Percentiles rank a stretch among this genome's conserved stretches.
phyloP scores from a whole-genome alignment of 2,113 vertebrate species.

The Melanerpes aurifrons region DNA sequence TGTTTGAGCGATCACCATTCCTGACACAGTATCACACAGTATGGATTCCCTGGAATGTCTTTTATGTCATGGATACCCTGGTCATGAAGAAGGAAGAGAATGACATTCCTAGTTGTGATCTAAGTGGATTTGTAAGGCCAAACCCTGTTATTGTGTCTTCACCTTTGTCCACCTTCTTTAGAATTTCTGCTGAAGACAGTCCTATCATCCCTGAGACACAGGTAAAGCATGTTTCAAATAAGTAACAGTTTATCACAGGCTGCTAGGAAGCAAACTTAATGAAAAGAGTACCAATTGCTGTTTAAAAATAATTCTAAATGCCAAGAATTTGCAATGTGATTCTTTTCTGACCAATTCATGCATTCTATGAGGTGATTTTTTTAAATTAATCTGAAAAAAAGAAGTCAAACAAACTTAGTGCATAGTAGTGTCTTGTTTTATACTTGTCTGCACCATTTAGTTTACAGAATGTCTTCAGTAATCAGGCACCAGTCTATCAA shows the following conservation, averaged over 20 bases:
- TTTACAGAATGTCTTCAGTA: not conserved
- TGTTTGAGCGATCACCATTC: conserved; percentile 92
- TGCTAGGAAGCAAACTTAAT: not conserved
- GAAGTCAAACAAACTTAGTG: not conserved
- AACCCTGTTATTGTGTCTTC: conserved; percentile 90
- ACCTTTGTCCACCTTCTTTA: conserved; percentile 92
- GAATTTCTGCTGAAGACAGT: conserved; percentile 91
- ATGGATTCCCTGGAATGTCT: conserved; percentile 96
- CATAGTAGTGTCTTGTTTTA: not conserved
- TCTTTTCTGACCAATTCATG: not conserved
- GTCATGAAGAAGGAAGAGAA: conserved; percentile 97
- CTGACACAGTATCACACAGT: conserved; percentile 90
- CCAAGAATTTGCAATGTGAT: not conserved
- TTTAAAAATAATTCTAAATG: not conserved
- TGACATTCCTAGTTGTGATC: conserved; percentile 93
- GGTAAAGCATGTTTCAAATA: conserved; percentile 74
- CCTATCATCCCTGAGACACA: conserved; percentile 97
- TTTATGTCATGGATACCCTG: conserved; percentile 97
- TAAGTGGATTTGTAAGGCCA: conserved; percentile 91
- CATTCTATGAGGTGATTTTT: not conserved
- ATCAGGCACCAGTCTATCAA: not conserved
- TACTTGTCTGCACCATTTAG: not conserved
- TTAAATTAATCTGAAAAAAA: not conserved
- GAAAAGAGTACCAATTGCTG: not conserved
- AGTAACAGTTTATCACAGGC: not conserved